These are phyloP conservation scores for Daubentonia madagascariensis DNA, from an alignment of 2,113 vertebrate species.

Conservation along the genomic window DNA sequence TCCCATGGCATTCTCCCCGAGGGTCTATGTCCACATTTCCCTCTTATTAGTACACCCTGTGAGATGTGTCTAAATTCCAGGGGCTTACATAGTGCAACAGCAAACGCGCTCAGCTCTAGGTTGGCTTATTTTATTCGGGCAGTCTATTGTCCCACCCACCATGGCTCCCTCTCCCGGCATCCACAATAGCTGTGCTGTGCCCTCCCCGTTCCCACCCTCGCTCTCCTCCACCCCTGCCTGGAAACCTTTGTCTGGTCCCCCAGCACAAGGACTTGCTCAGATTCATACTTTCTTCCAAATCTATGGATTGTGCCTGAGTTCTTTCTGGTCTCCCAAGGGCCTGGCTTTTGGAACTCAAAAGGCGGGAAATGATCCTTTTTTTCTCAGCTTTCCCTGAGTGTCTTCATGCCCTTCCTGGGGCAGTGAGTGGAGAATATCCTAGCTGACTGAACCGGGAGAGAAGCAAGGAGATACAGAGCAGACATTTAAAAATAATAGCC, in stretches of 20 bases:
- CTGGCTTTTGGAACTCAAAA: background rate
- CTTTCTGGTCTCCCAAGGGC: background rate
- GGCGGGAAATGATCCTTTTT: background rate
- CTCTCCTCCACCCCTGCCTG: background rate
- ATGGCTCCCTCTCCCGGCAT: background rate
- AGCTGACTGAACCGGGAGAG: background rate
- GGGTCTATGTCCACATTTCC: too few species aligned
- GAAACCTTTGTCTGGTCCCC: background rate
- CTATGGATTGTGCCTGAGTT: background rate
- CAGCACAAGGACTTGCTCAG: background rate
- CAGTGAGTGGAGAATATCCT: background rate
- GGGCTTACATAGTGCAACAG: background rate
- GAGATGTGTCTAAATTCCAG: background rate
- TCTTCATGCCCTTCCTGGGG: background rate
- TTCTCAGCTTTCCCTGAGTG: background rate
- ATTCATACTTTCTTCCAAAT: background rate
- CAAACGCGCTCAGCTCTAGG: background rate
- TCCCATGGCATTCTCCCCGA: too few species aligned
- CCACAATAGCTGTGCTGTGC: background rate
- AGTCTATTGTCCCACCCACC: background rate
- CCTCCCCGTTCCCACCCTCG: too few species aligned
- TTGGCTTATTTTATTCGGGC: background rate
- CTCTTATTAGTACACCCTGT: too few species aligned
- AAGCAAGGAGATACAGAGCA: background rate
- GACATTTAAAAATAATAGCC: background rate